Conservation (phyloP, 2,888 invertebrate genomes). For the Pardosa pseudoannulata region DNA sequence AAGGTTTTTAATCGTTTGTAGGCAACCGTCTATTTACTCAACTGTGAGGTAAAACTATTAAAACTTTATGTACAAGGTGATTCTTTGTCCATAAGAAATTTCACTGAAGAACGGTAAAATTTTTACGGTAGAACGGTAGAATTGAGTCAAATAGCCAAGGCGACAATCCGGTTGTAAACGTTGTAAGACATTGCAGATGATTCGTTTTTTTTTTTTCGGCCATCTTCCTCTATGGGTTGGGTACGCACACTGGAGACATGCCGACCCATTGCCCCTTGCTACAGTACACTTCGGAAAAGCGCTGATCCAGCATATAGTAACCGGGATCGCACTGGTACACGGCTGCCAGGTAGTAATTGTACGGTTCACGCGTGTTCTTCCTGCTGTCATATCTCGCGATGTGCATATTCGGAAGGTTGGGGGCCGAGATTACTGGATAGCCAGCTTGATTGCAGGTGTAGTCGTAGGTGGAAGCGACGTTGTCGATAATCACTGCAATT, state of each 20-base stretch:
- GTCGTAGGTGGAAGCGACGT: conserved; percentile 26
- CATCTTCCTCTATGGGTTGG: neutral
- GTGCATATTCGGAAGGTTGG: conserved; percentile 46
- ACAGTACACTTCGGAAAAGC: conserved; percentile 45
- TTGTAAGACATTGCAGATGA: too few species aligned
- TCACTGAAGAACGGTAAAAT: too few species aligned
- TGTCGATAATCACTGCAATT: neutral
- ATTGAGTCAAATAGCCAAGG: too few species aligned
- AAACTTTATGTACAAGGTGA: too few species aligned
- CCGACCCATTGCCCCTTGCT: conserved; percentile 56
- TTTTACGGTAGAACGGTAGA: too few species aligned
- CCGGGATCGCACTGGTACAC: conserved; percentile 57
- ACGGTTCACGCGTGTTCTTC: conserved; percentile 30
- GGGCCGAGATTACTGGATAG: conserved; percentile 19
- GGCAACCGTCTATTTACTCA: too few species aligned
- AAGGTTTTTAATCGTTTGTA: too few species aligned
- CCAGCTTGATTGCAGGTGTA: conserved; percentile 57
- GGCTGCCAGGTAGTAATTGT: conserved; percentile 46
- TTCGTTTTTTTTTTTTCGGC: too few species aligned
- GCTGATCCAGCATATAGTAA: conserved; percentile 29
- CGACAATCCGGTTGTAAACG: too few species aligned
- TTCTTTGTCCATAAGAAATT: too few species aligned
- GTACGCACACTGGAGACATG: conserved; percentile 35
- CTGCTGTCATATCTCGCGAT: conserved; percentile 44
- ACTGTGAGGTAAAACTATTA: too few species aligned